A percentile compares a stretch with the other conserved stretches of the same genome.
phyloP scores from a whole-genome alignment of 2,113 vertebrate species.

The Epinephelus moara region DNA sequence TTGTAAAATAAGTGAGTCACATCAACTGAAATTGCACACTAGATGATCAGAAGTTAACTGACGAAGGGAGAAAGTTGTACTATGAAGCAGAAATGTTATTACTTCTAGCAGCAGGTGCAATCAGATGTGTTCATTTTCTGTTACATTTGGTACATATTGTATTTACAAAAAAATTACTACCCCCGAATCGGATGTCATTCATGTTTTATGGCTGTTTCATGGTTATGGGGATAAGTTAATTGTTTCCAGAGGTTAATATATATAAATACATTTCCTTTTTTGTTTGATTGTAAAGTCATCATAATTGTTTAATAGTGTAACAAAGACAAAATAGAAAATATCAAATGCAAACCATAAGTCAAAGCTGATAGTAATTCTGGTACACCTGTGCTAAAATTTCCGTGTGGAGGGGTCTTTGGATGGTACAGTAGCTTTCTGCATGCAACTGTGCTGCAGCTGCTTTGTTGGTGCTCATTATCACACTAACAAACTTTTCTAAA shows the following conservation, averaged over 20 bases:
- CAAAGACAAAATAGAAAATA: slow-evolving; percentile 34
- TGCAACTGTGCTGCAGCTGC: slow-evolving; percentile 56
- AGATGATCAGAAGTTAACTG: slow-evolving; percentile 53
- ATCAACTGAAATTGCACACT: slow-evolving; percentile 70
- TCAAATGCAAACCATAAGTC: slow-evolving; percentile 40
- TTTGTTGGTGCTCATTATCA: slow-evolving; percentile 40
- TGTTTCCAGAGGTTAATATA: slow-evolving; percentile 81
- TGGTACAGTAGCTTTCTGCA: slow-evolving; percentile 35
- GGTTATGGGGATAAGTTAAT: slow-evolving; percentile 57
- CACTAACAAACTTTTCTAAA: slow-evolving; percentile 5
- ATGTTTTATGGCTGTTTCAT: slow-evolving; percentile 59
- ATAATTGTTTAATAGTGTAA: slow-evolving; percentile 63
- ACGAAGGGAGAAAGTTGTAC: slow-evolving; percentile 54
- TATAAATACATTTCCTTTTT: slow-evolving; percentile 69
- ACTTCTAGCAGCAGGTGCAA: slow-evolving; percentile 61
- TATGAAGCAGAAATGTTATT: slow-evolving; percentile 64
- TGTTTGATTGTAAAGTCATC: slow-evolving; percentile 66
- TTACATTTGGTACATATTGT: slow-evolving; percentile 74
- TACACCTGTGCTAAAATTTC: slow-evolving; percentile 25
- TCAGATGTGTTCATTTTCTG: slow-evolving; percentile 61
- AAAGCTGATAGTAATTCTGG: slow-evolving; percentile 15
- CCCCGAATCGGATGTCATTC: slow-evolving; percentile 43
- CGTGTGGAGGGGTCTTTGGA: background rate
- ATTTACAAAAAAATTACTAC: slow-evolving; percentile 52
- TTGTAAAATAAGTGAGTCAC: slow-evolving; percentile 62